These are phyloP conservation scores for Otis tarda DNA, from an alignment of 2,113 vertebrate species.

Conservation along the genomic window DNA sequence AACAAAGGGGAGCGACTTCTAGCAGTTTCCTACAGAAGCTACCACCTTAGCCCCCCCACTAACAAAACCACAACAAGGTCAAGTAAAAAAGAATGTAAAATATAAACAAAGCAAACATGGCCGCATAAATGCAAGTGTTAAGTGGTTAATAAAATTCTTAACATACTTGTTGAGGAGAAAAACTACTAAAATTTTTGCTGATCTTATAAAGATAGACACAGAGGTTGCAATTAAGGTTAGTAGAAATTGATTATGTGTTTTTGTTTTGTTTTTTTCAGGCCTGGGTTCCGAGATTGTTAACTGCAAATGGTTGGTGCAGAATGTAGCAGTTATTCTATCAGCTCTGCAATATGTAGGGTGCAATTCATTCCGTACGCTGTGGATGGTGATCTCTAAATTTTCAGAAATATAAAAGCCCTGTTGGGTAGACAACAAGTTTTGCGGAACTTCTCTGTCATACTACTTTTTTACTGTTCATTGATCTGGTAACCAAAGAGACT, in stretches of 20 bases:
- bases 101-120: not conserved
- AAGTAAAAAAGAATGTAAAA: not conserved
- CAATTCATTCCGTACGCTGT: not conserved
- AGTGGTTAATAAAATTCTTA: not conserved
- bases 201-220: not conserved
- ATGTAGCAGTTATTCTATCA: not conserved
- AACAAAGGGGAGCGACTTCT: too few relatives aligned
- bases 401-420: not conserved
- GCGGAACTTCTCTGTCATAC: not conserved
- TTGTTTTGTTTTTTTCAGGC: not conserved
- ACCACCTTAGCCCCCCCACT: too few relatives aligned
- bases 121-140: not conserved
- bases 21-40: too few relatives aligned
- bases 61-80: too few relatives aligned
- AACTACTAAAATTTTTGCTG: not conserved
- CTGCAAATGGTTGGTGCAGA: not conserved
- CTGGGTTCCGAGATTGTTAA: not conserved
- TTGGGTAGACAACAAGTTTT: not conserved
- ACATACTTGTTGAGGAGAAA: not conserved
- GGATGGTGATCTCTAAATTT: not conserved
- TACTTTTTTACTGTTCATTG: not conserved
- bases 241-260: rapidly evolving
- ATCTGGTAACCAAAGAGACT: not conserved
- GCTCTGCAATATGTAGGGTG: not conserved
- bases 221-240: not conserved